Conservation (phyloP, 2,113 vertebrate genomes). For the Ptyas mucosa region DNA sequence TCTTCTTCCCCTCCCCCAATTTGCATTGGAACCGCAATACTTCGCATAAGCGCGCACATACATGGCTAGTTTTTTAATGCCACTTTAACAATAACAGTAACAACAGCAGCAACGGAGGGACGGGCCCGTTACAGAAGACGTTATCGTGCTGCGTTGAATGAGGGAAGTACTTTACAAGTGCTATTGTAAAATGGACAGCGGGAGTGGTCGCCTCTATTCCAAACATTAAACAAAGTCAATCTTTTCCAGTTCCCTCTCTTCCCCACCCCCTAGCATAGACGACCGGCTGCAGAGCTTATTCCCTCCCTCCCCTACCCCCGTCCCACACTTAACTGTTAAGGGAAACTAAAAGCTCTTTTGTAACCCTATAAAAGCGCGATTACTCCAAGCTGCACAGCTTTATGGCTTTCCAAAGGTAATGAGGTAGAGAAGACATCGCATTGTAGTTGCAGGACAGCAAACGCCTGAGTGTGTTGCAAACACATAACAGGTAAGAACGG, state of each 20-base stretch:
- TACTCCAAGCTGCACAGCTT: background rate
- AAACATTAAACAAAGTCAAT: slow-evolving; percentile 15
- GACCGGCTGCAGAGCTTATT: background rate
- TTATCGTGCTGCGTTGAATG: background rate
- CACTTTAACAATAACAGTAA: background rate
- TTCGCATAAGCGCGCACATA: slow-evolving; percentile 39
- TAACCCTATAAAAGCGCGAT: background rate
- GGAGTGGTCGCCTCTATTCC: background rate
- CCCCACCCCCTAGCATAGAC: background rate
- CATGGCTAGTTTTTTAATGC: slow-evolving; percentile 2
- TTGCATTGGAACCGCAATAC: slow-evolving; percentile 57
- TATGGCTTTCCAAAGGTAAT: background rate
- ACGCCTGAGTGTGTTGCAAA: background rate
- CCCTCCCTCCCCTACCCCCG: background rate
- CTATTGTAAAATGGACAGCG: background rate
- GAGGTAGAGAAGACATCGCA: background rate
- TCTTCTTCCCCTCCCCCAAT: background rate
- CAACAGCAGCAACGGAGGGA: slow-evolving; percentile 10
- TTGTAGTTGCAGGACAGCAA: background rate
- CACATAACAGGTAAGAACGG: background rate
- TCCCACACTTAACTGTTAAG: background rate
- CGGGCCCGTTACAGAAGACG: slow-evolving; percentile 10
- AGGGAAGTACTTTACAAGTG: background rate
- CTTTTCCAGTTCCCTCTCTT: background rate
- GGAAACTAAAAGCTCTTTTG: background rate